phyloP scores from a whole-genome alignment of 2,113 vertebrate genomes.

The Narcine bancroftii region DNA sequence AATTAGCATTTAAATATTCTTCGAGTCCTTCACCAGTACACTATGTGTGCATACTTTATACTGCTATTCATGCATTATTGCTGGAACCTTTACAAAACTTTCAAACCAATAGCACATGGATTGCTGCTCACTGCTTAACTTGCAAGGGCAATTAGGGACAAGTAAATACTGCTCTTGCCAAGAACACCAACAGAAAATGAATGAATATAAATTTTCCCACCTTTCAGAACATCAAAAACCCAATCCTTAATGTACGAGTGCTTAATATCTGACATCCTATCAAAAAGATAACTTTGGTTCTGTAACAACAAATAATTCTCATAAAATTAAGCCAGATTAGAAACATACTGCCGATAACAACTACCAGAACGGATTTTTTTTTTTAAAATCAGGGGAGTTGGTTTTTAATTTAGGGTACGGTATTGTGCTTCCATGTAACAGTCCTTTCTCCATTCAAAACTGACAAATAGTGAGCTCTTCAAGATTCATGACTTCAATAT shows the following conservation, averaged over 20 bases:
- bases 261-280: background rate
- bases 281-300: background rate
- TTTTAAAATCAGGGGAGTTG: slow-evolving; percentile 54
- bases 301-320: background rate
- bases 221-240: background rate
- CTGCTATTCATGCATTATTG: too few relatives aligned
- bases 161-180: too few relatives aligned
- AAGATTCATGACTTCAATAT: background rate
- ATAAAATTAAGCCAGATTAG: slow-evolving; percentile 43
- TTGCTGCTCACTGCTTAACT: too few relatives aligned
- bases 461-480: background rate
- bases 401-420: slow-evolving; percentile 25
- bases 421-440: background rate
- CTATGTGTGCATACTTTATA: too few relatives aligned
- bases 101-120: too few relatives aligned
- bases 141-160: too few relatives aligned
- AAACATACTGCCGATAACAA: slow-evolving; percentile 46
- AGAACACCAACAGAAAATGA: too few relatives aligned
- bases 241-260: background rate
- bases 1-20: too few relatives aligned
- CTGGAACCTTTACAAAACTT: too few relatives aligned
- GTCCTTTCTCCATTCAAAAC: background rate
- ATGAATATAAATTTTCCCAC: background rate
- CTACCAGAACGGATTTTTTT: too few relatives aligned
- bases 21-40: too few relatives aligned